Evolutionary conservation across 2,888 invertebrate genomes (phyloP), one percentile per base, ranked within the genome.

Genomic region (Agrilus cyanescens): DNA sequence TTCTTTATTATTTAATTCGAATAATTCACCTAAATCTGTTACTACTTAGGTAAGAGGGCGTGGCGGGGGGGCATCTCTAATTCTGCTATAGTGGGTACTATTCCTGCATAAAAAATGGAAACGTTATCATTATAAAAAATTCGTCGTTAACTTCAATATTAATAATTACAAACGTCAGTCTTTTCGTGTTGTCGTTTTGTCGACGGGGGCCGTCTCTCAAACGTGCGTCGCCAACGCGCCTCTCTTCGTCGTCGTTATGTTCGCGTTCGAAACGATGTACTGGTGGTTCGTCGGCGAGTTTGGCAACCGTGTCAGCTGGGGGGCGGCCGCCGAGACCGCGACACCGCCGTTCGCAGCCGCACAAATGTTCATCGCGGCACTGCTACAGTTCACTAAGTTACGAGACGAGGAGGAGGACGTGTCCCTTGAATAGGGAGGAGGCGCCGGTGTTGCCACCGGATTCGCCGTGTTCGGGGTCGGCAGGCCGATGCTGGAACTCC

Each of bases 391-490:
- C 43, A 54, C 54, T 47, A 65, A 44, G 45, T 52, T 56, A 33
- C 64, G 53, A 36, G 63, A 60, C 40, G 56, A 61, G 45, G 52
- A 55, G 31, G 64, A 53, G 36, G 63, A 60, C 40, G 56, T 61
- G 51, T 65, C 66, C 41, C 66, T 53, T 25, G 64, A 59, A 59
- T 85, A 85, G 2, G 85, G 85, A 4, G 85, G 85, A 33, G 85
- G 85, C 37, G 85, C 85, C 14, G 85, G 86, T 32, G 85, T 86
- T 2, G 82, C 84, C 32, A 80, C 82, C 5, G 82, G 85, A 65
- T 84, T 84, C 44, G 72, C 72, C 47, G 80, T 85, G 66, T 70
- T 78, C 54, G 70, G 77, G 58, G 71, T 77, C 60, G 73, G 78
- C 67, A 73, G 57, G 61, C 76, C 74, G 10, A 75, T 61, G 47